A percentile compares a stretch with the other conserved stretches of the same genome.
phyloP scores from a whole-genome alignment of 2,113 vertebrate species.

The Rostratula benghalensis region DNA sequence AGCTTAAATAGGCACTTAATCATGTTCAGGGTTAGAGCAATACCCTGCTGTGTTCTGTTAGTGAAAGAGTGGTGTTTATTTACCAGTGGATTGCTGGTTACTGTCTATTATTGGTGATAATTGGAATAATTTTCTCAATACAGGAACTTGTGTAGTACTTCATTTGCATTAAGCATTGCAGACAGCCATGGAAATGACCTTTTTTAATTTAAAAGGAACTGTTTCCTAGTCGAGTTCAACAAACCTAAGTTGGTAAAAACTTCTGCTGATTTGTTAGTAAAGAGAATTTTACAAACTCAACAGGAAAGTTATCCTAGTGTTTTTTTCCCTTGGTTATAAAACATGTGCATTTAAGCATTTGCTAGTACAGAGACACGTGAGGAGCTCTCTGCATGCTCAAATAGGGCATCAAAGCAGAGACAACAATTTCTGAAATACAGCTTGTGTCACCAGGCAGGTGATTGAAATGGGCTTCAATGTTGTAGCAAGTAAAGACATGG shows the following conservation, averaged over 20 bases:
- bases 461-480: not conserved
- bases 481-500: not conserved
- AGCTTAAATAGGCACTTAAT: not conserved
- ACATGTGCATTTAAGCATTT: not conserved
- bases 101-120: not conserved
- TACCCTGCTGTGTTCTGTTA: not conserved
- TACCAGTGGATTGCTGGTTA: not conserved
- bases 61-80: not conserved
- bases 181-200: not conserved
- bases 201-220: not conserved
- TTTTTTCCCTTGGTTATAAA: not conserved
- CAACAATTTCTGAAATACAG: not conserved
- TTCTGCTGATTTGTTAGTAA: not conserved
- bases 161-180: not conserved
- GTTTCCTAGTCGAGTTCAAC: not conserved
- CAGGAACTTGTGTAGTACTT: not conserved
- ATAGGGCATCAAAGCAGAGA: not conserved
- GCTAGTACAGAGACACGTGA: not conserved
- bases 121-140: not conserved
- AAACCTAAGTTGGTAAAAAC: not conserved
- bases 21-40: not conserved
- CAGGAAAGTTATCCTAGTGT: not conserved
- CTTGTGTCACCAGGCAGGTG: not conserved
- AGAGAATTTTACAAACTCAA: not conserved
- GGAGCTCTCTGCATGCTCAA: not conserved